phyloP scores from a whole-genome alignment of 2,797 vertebrate species.

The Meriones psammophilus region DNA sequence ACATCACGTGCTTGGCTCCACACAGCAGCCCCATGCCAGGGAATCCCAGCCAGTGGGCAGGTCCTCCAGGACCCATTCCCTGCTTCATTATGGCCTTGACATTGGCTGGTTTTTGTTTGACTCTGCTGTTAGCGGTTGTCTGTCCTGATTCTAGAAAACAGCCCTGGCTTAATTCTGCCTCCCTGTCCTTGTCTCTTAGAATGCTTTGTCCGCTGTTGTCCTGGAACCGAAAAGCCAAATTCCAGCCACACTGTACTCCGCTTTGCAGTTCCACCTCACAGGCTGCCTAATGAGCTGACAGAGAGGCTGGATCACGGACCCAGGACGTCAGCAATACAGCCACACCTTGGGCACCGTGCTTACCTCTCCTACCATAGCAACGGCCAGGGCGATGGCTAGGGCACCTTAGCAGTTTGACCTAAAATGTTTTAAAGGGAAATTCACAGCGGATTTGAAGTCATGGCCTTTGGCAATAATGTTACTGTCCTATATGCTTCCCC shows the following conservation, averaged over 20 bases:
- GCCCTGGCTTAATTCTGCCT: constrained; percentile 1
- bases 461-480: background rate
- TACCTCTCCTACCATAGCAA: background rate
- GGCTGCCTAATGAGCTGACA: background rate
- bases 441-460: background rate
- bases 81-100: background rate
- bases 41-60: constrained; percentile 42
- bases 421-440: background rate
- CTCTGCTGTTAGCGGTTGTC: background rate
- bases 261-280: background rate
- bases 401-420: background rate
- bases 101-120: background rate
- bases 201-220: constrained; percentile 14
- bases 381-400: background rate
- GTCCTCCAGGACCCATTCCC: background rate
- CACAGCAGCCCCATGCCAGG: constrained; percentile 23
- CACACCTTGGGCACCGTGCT: background rate
- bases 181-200: background rate
- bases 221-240: background rate
- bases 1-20: constrained; percentile 39
- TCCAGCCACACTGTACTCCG: background rate
- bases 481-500: background rate
- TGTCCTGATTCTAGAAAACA: constrained; percentile 42
- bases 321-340: background rate
- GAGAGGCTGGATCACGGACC: background rate